Evolutionary conservation across 2,113 vertebrate species (phyloP).

Genomic region (Cebus imitator): DNA sequence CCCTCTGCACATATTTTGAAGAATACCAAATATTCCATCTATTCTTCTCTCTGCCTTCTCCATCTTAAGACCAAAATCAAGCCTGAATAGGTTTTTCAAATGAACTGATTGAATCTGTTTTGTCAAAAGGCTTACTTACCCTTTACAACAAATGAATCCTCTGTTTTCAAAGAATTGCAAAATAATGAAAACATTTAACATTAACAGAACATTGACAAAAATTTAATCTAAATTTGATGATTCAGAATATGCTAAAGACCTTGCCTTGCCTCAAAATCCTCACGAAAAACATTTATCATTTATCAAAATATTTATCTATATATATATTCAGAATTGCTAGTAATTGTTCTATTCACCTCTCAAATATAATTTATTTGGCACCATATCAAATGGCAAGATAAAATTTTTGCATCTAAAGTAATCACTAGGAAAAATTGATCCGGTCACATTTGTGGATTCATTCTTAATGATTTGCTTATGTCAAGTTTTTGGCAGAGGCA

Average conservation of each 20-base stretch:
- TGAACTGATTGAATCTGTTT: neutral
- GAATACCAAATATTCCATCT: neutral
- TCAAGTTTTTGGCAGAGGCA: neutral
- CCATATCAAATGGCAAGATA: constrained; percentile 1
- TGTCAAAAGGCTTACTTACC: neutral
- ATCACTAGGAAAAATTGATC: neutral
- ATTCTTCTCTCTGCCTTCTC: neutral
- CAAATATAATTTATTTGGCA: neutral
- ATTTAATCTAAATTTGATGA: neutral
- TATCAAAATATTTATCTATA: neutral
- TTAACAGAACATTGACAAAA: neutral
- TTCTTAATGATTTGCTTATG: neutral
- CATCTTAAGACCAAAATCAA: neutral
- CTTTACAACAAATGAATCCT: neutral
- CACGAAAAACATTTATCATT: neutral
- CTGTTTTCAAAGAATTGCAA: neutral
- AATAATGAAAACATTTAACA: constrained; percentile 20
- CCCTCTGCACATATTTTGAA: neutral
- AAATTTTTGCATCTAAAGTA: neutral
- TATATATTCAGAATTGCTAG: neutral
- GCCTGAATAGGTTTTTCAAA: neutral
- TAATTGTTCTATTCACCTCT: neutral
- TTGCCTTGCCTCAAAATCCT: neutral
- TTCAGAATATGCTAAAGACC: neutral
- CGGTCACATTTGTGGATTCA: neutral